Base-by-base conservation (phyloP, 2,797 vertebrate genomes). In the Apogon hyalosoma region DNA sequence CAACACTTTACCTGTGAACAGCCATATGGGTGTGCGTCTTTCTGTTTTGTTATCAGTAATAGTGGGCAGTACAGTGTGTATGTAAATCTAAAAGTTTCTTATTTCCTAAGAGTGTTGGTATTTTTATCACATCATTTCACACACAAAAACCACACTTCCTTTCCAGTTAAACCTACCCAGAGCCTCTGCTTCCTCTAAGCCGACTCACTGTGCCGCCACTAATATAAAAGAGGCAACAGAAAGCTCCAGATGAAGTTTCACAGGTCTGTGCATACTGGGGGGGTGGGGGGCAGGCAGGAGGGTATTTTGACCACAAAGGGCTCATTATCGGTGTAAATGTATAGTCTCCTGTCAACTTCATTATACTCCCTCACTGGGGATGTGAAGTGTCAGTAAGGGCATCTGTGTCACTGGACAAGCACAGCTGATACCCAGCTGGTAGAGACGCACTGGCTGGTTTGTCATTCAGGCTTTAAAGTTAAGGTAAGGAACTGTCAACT, bases 251-350 rank as follows among this genome's bases (percentile, higher is more conserved):
- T 67, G 50, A 80, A 33, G 33, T 39, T 42, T 65, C 60, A 33
- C 42, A 65, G 57, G 59, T 78, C 50, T 33, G 33, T 10, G n/a
- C n/a, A 2, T 39, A 46, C 58, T 6, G 10, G 8, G 15, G 13
- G 15, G 31, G 24, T 49, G 55, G 64, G 47, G 39, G 12, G 16
- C 54, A 16, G 15, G 56, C 49, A 18, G n/a, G 19, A 38, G 43
- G 53, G 73, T 15, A 16, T 65, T 55, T 70, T 51, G 70, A 72
- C 62, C 40, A 1, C 36, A 43, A 16, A 60, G 45, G 36, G 43
- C 75, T 86, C 53, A 61, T 84, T 84, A 79, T 66, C 10, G 13
- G 45, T 16, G 33, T 45, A 54, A 64, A 78, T 56, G 64, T 73
- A 77, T 64, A 63, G 47, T 45, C 18, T 43, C 69, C 74, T 77